phyloP scores from a whole-genome alignment of 2,797 vertebrate genomes.

The Enteromius treurensis region DNA sequence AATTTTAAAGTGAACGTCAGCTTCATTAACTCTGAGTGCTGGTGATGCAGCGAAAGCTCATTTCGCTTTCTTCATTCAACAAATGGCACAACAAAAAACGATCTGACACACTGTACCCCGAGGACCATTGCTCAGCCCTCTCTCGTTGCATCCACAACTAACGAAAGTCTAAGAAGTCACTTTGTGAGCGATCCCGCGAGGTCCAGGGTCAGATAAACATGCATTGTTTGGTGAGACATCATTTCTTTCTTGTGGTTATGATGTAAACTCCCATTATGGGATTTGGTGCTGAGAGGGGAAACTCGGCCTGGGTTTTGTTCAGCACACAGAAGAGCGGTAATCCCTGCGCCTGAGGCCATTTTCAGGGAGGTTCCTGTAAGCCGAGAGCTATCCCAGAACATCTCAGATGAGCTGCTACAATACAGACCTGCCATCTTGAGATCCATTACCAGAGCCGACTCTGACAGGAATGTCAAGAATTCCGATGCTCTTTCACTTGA shows the following conservation, averaged over 20 bases:
- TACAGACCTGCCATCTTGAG: slow-evolving; percentile 76
- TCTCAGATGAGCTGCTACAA: slow-evolving; percentile 54
- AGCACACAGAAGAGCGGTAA: slow-evolving; percentile 57
- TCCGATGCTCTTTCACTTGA: slow-evolving; percentile 67
- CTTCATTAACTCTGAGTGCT: background rate
- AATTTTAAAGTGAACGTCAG: background rate
- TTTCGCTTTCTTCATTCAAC: slow-evolving; percentile 2
- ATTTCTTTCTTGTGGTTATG: slow-evolving; percentile 65
- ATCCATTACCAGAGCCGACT: slow-evolving; percentile 76
- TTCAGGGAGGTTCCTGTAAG: slow-evolving; percentile 71
- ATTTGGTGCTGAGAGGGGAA: slow-evolving; percentile 58
- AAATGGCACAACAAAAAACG: background rate
- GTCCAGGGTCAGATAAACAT: slow-evolving; percentile 80
- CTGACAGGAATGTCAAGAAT: slow-evolving; percentile 80
- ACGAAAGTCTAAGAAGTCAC: slow-evolving; percentile 75
- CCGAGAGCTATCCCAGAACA: slow-evolving; percentile 58
- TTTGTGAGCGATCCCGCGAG: slow-evolving; percentile 73
- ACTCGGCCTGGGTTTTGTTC: slow-evolving; percentile 55
- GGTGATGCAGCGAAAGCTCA: background rate
- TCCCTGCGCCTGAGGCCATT: slow-evolving; percentile 72
- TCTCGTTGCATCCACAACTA: slow-evolving; percentile 70
- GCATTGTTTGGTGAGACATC: slow-evolving; percentile 73
- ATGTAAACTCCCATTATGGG: slow-evolving; percentile 75
- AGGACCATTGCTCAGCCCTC: slow-evolving; percentile 7
- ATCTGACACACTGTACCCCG: background rate